Evolutionary conservation across 2,888 invertebrate species (phyloP).

Genomic region (Mythimna lalbum): DNA sequence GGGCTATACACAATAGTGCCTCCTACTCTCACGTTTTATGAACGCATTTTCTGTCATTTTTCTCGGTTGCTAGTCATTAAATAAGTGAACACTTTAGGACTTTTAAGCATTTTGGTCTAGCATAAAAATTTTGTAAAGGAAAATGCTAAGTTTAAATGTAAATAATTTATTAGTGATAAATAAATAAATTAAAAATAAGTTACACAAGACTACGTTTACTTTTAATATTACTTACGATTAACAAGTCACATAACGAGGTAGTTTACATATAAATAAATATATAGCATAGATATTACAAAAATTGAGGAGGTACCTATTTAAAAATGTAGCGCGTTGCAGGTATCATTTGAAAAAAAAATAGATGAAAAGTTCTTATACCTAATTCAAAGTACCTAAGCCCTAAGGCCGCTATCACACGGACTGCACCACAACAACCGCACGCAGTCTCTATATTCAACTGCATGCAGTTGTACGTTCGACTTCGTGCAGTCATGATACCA

Average conservation of each 20-base stretch:
- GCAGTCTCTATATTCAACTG: too few relatives aligned
- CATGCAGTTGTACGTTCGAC: too few relatives aligned
- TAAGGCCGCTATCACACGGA: too few relatives aligned
- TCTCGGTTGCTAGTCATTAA: background rate
- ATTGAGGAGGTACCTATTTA: background rate
- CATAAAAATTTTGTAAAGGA: background rate
- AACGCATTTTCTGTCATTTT: background rate
- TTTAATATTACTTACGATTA: constrained; percentile 35
- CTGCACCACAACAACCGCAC: too few relatives aligned
- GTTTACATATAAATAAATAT: constrained; percentile 30
- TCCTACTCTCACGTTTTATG: background rate
- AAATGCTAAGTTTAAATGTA: constrained; percentile 11
- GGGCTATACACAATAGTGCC: background rate
- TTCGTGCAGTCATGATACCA: too few relatives aligned
- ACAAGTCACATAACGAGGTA: constrained; percentile 50
- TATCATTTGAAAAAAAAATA: too few relatives aligned
- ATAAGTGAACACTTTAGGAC: background rate
- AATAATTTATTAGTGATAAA: constrained; percentile 44
- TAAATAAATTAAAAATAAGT: constrained; percentile 38
- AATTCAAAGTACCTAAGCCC: too few relatives aligned
- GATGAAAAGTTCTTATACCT: too few relatives aligned
- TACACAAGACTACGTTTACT: constrained; percentile 34
- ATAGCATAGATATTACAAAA: background rate
- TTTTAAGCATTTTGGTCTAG: too few relatives aligned
- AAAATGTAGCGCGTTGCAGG: background rate